These are phyloP conservation scores for Tauraco hartlaubi DNA, from an alignment of 2,797 vertebrate genomes.

Conservation along the genomic window DNA sequence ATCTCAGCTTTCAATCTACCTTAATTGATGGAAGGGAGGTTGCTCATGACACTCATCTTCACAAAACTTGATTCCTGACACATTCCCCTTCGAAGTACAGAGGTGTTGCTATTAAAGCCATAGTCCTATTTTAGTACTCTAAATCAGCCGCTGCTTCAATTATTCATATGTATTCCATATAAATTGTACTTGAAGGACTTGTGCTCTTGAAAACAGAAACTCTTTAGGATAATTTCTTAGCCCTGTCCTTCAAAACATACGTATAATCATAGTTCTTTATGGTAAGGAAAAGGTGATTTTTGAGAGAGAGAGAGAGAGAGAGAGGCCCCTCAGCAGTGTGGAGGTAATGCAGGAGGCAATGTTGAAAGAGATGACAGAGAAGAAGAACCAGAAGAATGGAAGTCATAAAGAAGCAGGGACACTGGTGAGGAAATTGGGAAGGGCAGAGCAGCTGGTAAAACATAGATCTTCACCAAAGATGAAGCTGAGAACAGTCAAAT, in stretches of 20 bases:
- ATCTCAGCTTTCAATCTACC: neutral
- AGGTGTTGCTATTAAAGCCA: neutral
- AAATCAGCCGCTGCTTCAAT: neutral
- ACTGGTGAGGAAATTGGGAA: neutral
- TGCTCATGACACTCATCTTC: neutral
- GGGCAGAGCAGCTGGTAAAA: neutral
- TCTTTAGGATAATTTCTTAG: neutral
- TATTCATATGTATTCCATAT: neutral
- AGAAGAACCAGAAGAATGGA: neutral
- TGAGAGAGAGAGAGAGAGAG: neutral
- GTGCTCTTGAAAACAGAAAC: neutral
- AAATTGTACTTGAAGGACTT: neutral
- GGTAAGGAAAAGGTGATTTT: neutral
- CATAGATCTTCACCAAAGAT: neutral
- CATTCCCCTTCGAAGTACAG: neutral
- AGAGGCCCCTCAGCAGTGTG: fast-evolving
- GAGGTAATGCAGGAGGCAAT: neutral
- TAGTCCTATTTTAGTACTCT: neutral
- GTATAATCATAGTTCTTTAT: neutral
- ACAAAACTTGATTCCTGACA: neutral
- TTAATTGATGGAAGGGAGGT: neutral
- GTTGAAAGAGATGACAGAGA: neutral
- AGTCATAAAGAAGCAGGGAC: neutral
- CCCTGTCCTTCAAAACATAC: neutral
- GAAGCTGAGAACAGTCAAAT: neutral